These are phyloP conservation scores for Metopia argyrocephala DNA, from an alignment of 2,888 invertebrate species.

Conservation along the genomic window DNA sequence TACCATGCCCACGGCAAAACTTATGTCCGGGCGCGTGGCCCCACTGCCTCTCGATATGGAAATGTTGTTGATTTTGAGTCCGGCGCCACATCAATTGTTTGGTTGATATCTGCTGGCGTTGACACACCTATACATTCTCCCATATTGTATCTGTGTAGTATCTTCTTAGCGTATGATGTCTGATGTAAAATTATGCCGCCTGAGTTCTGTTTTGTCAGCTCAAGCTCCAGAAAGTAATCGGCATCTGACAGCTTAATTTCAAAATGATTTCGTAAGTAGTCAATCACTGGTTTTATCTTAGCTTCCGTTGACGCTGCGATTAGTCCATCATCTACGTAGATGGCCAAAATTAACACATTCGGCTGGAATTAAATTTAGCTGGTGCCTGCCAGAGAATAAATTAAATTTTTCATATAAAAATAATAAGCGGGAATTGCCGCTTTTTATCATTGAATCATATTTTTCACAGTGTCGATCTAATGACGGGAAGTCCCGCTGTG, in stretches of 20 bases:
- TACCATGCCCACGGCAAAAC: slow-evolving; percentile 29
- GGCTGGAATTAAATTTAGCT: not conserved
- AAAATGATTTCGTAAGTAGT: no score
- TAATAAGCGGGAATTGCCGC: not conserved
- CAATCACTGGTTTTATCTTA: not conserved
- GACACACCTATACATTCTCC: slow-evolving; percentile 24
- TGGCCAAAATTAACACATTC: not conserved
- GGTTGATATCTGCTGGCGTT: slow-evolving; percentile 42
- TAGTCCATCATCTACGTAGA: not conserved
- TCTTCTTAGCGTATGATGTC: no score
- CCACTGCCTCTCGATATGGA: slow-evolving; percentile 21
- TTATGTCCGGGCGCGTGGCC: not conserved
- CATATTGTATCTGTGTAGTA: no score
- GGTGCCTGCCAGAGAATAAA: not conserved
- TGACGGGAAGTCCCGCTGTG: slow-evolving; percentile 5
- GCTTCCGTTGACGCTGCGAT: no score
- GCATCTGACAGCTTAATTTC: no score
- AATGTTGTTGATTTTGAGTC: not conserved
- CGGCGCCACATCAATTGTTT: not conserved
- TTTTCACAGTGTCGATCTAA: slow-evolving; percentile 1
- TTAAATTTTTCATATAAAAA: no score
- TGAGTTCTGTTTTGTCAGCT: no score
- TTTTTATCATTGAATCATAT: not conserved
- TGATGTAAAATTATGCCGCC: not conserved
- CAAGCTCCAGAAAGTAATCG: no score